Conservation (phyloP, 2,888 invertebrate species). For the Caenorhabditis sp. region DNA sequence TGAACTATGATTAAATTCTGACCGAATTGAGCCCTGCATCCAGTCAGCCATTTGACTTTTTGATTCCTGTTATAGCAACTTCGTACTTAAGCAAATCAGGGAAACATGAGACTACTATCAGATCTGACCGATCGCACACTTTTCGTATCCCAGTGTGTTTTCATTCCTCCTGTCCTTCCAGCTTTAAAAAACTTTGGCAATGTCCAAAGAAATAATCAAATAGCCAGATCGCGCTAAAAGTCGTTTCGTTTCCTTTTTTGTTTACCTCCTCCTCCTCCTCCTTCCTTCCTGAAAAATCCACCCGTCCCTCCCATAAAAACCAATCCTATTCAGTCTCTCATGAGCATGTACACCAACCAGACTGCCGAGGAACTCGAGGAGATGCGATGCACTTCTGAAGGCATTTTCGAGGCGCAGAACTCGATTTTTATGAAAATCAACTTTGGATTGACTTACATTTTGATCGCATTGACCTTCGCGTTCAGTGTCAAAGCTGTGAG, state of each 20-base stretch:
- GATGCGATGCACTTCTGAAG: conserved; percentile 48
- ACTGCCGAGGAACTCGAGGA: conserved; percentile 38
- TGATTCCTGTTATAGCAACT: not conserved
- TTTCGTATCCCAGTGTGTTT: conserved; percentile 4
- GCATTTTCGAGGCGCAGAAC: conserved; percentile 43
- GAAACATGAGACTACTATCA: not conserved
- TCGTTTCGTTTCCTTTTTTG: not conserved
- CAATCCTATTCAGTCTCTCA: not conserved
- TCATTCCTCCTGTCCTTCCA: too few species aligned
- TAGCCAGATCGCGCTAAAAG: conserved; percentile 3
- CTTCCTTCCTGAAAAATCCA: not conserved
- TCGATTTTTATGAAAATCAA: conserved; percentile 38
- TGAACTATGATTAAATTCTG: not conserved
- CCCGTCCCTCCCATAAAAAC: too few species aligned
- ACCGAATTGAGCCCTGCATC: not conserved
- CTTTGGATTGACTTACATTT: conserved; percentile 3
- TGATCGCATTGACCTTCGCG: conserved; percentile 13
- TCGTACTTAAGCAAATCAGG: not conserved
- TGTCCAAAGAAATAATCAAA: not conserved
- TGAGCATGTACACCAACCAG: conserved; percentile 48
- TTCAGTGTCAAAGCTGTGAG: conserved; percentile 25
- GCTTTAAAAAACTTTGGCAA: too few species aligned
- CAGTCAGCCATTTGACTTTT: not conserved
- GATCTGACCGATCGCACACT: not conserved
- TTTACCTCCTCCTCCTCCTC: not conserved